These are phyloP conservation scores for Camelus bactrianus DNA, from an alignment of 2,113 vertebrate genomes.

Conservation along the genomic window DNA sequence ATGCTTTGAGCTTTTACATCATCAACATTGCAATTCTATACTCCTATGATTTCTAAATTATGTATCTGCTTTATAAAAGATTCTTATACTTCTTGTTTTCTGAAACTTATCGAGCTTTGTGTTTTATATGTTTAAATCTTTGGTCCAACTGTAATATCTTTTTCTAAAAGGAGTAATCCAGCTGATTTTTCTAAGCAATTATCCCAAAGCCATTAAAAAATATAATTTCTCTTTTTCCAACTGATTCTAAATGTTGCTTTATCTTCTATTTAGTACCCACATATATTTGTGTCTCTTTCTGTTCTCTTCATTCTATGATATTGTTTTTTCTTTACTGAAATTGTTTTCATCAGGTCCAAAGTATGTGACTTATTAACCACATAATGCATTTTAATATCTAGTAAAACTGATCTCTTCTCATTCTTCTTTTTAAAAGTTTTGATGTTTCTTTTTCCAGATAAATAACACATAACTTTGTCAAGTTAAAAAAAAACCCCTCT, in stretches of 20 bases:
- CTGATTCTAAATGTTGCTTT: conserved; percentile 28
- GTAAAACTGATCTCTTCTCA: not conserved
- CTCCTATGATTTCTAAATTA: conserved; percentile 15
- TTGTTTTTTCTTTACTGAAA: not conserved
- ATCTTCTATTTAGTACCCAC: not conserved
- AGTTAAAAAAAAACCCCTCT: not conserved
- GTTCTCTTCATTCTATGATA: not conserved
- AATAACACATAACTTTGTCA: not conserved
- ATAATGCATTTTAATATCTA: conserved; percentile 15
- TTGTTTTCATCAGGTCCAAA: conserved; percentile 6
- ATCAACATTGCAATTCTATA: not conserved
- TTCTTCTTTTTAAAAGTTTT: conserved; percentile 1
- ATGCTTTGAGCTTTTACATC: not conserved
- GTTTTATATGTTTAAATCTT: conserved; percentile 1
- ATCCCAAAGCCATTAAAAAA: not conserved
- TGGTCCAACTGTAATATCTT: not conserved
- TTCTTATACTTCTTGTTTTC: not conserved
- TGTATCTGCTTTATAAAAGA: not conserved
- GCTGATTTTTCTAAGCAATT: not conserved
- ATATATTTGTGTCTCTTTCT: not conserved
- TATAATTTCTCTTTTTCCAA: not conserved
- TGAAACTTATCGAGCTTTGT: not conserved
- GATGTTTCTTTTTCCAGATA: not conserved
- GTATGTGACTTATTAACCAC: not conserved
- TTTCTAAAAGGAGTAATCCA: not conserved